Evolutionary conservation across 2,888 invertebrate genomes (phyloP), one percentile per base, ranked within the genome.

Genomic region (Malthinus seriepunctatus): DNA sequence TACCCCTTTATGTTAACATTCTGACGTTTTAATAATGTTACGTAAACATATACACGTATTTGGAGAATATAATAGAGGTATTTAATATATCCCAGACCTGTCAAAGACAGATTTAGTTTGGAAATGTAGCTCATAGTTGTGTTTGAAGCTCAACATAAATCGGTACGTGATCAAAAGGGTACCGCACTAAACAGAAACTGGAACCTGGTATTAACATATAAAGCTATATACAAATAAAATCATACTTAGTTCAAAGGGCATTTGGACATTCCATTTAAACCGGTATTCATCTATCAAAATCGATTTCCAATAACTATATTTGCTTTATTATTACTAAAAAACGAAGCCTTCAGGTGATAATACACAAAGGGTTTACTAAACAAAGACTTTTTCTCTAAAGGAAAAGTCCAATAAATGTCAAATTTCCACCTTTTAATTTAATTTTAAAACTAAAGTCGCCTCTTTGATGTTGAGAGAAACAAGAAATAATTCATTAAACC

Each of bases 21-120:
- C 8, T 6, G 23, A 42, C 15, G 23, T 42, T 15, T 42, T 42
- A 15, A 42, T 42, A 39, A 42, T 42, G 11, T n/a, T n/a, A n/a
- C 14, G 11, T 15, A 15, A 15, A 42, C 39, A 42, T 15, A 42
- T 23, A 42, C 23, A 9, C 23, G n/a, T 6, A 23, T 42, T 51
- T 51, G 42, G 33, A 33, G 32, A 54, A 38, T 44, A 58, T 49
- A 53, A 52, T 39, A 23, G 35, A 37, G 46, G 54, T 59, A 59
- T 59, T 59, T 59, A 54, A 53, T 53, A 54, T 53, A 59, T 53
- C 35, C 50, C 32, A 12, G 49, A 54, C 59, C 45, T 59, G 59
- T 59, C 59, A 59, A 59, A 59, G 59, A 52, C 59, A 59, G 47
- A 58, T 54, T 59, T 59, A 54, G 50, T 49, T 23, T 54, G 52